Conservation (phyloP, 2,113 vertebrate species). For the Hydrochoerus hydrochaeris region DNA sequence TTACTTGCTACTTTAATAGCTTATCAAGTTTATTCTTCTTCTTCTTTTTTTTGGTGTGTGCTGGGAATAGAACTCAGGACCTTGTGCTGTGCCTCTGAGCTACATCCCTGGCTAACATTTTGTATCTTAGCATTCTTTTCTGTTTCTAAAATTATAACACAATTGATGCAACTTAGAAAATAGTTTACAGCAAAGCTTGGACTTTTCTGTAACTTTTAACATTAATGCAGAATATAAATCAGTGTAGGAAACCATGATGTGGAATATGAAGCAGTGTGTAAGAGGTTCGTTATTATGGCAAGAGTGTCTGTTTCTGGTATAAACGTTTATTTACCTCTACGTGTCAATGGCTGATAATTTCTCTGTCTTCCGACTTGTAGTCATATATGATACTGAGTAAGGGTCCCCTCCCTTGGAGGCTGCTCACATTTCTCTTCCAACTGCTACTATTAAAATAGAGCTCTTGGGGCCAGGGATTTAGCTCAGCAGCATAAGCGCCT, state of each 20-base stretch:
- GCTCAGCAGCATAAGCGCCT: too few relatives aligned
- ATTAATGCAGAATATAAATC: background rate
- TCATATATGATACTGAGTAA: background rate
- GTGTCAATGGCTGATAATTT: slow-evolving; percentile 30
- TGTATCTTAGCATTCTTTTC: background rate
- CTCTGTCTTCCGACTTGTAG: slow-evolving; percentile 5
- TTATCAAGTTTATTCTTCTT: too few relatives aligned
- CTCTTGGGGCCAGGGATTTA: background rate
- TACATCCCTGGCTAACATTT: background rate
- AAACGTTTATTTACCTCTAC: slow-evolving; percentile 37
- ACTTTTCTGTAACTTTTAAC: background rate
- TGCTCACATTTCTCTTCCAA: slow-evolving; percentile 11
- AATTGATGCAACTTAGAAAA: slow-evolving; percentile 25
- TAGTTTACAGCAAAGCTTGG: background rate
- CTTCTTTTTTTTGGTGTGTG: too few relatives aligned
- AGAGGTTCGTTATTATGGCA: background rate
- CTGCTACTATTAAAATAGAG: slow-evolving; percentile 4
- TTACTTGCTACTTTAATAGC: background rate
- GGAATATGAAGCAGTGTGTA: background rate
- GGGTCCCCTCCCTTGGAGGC: background rate
- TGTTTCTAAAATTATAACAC: slow-evolving; percentile 1
- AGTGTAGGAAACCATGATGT: background rate
- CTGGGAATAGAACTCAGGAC: too few relatives aligned
- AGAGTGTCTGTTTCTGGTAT: background rate
- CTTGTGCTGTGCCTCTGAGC: too few relatives aligned